Evolutionary conservation across 2,888 invertebrate genomes (phyloP), one percentile per base, ranked within the genome.

Genomic region (Adelognathus sp.): DNA sequence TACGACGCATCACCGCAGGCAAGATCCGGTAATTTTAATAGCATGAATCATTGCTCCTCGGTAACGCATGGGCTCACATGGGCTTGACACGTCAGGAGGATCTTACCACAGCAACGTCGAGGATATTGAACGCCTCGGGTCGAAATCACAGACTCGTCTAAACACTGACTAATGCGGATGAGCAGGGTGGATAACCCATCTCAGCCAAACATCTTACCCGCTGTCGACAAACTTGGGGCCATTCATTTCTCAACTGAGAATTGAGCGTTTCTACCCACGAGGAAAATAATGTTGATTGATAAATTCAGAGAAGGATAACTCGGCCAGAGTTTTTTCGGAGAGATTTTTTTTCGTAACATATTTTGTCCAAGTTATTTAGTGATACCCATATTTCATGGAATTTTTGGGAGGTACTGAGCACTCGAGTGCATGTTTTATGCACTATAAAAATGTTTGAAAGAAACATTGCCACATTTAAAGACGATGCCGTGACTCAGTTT

Each of bases 131-230:
- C 27, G 67, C 61, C 61, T 11, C 36, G 46, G 66, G 54, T 56
- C 54, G 52, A 18, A 41, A 44, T 21, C 7, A 7, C 36, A 67
- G 67, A 67, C 77, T 72, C 73, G 67, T 73, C 67, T 61, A 77
- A 77, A 77, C 66, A 77, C 73, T 61, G 7, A 21, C 33, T 63
- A 73, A 72, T 67, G 56, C 44, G 60, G 66, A 52, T 27, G 44
- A 33, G 29, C 16, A 44, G 50, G 39, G 11, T 39, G 9, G 61
- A 6, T 29, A 16, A 16, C 41, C 27, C 61, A 11, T 18, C 66
- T 44, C 66, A 50, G 16, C 54, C 46, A 67, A 72, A 73, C 61
- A 77, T 69, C 63, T 54, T 60, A 58, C 46, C 39, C 33, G 14
- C 52, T 31, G n/a, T 33, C 41, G 33, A 60, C 66, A 58, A 66